Conservation (phyloP, 2,797 vertebrate species). For the Cercopithecus neglectus region DNA sequence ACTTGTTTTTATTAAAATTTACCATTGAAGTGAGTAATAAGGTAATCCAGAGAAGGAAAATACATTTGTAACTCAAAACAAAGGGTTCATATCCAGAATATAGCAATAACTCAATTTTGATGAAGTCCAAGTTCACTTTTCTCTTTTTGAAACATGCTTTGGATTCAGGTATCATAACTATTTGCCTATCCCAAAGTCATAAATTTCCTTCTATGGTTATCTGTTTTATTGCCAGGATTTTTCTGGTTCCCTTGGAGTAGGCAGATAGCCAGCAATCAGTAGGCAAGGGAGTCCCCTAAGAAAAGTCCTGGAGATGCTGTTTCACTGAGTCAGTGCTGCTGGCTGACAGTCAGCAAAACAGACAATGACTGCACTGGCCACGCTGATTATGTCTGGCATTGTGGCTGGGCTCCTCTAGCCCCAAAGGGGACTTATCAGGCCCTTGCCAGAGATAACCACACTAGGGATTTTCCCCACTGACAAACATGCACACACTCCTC, state of each 20-base stretch:
- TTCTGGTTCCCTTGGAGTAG: neutral
- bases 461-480: neutral
- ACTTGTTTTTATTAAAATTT: neutral
- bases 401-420: neutral
- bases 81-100: neutral
- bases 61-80: neutral
- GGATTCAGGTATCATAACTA: constrained; percentile 6
- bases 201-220: constrained; percentile 6
- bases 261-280: neutral
- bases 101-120: neutral
- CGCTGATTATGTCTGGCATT: neutral
- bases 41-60: neutral
- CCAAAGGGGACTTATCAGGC: neutral
- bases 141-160: neutral
- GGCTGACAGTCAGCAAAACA: neutral
- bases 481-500: neutral
- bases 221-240: neutral
- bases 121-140: neutral
- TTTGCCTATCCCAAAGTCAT: neutral
- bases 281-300: neutral
- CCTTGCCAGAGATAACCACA: neutral
- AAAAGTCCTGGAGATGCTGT: neutral
- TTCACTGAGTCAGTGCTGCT: neutral
- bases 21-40: neutral
- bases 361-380: neutral